phyloP scores from a whole-genome alignment of 2,888 invertebrate genomes.

The Leptinotarsa juncta region DNA sequence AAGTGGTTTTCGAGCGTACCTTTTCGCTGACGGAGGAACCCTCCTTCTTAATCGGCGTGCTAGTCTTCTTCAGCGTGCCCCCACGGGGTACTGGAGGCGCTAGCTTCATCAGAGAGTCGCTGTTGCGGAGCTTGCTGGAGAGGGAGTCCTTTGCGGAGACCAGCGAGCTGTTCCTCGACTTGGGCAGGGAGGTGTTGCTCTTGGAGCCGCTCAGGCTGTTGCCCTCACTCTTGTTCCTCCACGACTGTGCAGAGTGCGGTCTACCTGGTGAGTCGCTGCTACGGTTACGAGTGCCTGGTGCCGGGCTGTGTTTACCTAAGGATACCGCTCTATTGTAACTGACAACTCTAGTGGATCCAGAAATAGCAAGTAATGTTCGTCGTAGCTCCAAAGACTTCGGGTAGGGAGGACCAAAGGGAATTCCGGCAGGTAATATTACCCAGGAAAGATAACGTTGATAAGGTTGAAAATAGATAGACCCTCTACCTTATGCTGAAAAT shows the following conservation, averaged over 20 bases:
- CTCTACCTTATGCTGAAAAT: no score
- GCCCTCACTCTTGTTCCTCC: slow-evolving; percentile 61
- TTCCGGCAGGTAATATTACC: no score
- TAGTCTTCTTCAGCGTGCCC: slow-evolving; percentile 56
- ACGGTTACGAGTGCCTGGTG: slow-evolving; percentile 64
- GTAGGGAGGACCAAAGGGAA: no score
- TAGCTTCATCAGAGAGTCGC: slow-evolving; percentile 67
- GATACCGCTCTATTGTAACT: slow-evolving; percentile 28
- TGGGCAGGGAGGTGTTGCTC: slow-evolving; percentile 61
- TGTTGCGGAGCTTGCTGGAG: slow-evolving; percentile 68
- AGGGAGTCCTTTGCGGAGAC: slow-evolving; percentile 67
- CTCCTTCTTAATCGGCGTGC: slow-evolving; percentile 49
- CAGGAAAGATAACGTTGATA: no score
- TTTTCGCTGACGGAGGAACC: slow-evolving; percentile 62
- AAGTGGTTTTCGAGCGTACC: slow-evolving; percentile 77
- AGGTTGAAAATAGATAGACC: no score
- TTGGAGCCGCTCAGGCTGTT: slow-evolving; percentile 52
- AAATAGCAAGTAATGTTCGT: slow-evolving; percentile 8
- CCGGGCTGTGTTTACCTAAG: slow-evolving; percentile 60
- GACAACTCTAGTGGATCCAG: slow-evolving; percentile 23
- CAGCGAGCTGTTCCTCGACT: slow-evolving; percentile 63
- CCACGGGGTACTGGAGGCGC: slow-evolving; percentile 35
- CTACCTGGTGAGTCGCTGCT: slow-evolving; percentile 67
- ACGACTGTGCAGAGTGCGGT: slow-evolving; percentile 70
- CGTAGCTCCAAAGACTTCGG: not conserved